A percentile compares a stretch with the other conserved stretches of the same genome.
Conservation (phyloP, 2,797 vertebrate species). For the Gobio occitaniae region DNA sequence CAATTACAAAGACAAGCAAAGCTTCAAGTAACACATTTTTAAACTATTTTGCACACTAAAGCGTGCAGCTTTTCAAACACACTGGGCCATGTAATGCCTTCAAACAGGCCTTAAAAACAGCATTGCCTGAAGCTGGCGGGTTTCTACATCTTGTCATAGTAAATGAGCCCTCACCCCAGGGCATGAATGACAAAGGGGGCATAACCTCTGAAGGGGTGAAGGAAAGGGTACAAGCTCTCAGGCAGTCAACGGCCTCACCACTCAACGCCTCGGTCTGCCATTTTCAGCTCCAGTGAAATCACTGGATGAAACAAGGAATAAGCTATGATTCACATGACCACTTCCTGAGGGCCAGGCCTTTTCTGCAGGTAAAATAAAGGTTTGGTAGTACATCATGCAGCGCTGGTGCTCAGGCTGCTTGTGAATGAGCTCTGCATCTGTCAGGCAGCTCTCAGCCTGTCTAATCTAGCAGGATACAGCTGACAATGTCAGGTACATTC, state of each 20-base stretch:
- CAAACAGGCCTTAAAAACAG: background rate
- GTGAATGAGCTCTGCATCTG: slow-evolving; percentile 31
- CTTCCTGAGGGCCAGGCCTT: background rate
- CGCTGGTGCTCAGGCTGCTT: background rate
- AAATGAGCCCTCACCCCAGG: slow-evolving; percentile 52
- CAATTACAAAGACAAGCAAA: slow-evolving; percentile 50
- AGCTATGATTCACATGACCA: slow-evolving; percentile 8
- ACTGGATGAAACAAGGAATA: background rate
- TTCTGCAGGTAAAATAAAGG: slow-evolving; percentile 13
- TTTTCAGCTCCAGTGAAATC: slow-evolving; percentile 50
- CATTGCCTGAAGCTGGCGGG: background rate
- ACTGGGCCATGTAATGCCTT: background rate
- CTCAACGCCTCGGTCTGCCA: background rate
- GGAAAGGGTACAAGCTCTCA: slow-evolving; percentile 51
- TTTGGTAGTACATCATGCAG: background rate
- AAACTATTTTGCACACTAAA: background rate
- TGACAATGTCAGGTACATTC: slow-evolving; percentile 43
- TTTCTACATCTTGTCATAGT: slow-evolving; percentile 35
- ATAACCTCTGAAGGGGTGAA: slow-evolving; percentile 56
- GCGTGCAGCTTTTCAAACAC: slow-evolving; percentile 6
- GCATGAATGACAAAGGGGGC: slow-evolving; percentile 52
- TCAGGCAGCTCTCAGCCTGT: slow-evolving; percentile 16
- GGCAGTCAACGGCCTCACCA: slow-evolving; percentile 43
- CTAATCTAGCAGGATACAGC: slow-evolving; percentile 21
- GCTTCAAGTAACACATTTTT: slow-evolving; percentile 50